Evolutionary conservation across 2,113 vertebrate species (phyloP).

Genomic region (Quiscalus mexicanus): DNA sequence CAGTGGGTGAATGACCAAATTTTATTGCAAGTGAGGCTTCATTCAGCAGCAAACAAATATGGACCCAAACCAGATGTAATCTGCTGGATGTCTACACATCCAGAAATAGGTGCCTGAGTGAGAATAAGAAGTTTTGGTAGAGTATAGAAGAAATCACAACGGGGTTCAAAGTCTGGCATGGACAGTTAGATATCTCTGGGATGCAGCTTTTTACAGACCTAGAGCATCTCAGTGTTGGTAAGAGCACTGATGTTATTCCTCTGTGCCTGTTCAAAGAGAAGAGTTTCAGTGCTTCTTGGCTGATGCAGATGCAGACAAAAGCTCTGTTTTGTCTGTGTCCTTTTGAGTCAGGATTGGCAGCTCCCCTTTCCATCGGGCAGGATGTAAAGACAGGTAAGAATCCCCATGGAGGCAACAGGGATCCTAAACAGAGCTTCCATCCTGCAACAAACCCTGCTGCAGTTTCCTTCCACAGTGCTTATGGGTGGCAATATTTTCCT

Average conservation of each 20-base stretch:
- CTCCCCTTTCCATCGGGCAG: not conserved
- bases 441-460: slow-evolving; percentile 20
- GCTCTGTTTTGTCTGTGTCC: not conserved
- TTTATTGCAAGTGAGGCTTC: not conserved
- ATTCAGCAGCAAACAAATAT: not conserved
- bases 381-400: not conserved
- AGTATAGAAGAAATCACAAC: not conserved
- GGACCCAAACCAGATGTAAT: not conserved
- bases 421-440: not conserved
- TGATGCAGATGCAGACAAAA: not conserved
- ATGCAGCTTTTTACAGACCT: not conserved
- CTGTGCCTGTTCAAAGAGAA: not conserved
- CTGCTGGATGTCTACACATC: not conserved
- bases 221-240: not conserved
- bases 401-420: not conserved
- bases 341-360: not conserved
- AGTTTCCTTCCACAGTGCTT: slow-evolving; percentile 44
- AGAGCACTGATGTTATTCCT: not conserved
- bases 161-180: not conserved
- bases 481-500: slow-evolving; percentile 42
- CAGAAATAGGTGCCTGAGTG: not conserved
- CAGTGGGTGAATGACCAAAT: not conserved
- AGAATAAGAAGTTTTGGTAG: not conserved
- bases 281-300: not conserved
- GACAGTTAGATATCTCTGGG: not conserved